Evolutionary conservation across 2,113 vertebrate genomes (phyloP).

Genomic region (Corvus hawaiiensis): DNA sequence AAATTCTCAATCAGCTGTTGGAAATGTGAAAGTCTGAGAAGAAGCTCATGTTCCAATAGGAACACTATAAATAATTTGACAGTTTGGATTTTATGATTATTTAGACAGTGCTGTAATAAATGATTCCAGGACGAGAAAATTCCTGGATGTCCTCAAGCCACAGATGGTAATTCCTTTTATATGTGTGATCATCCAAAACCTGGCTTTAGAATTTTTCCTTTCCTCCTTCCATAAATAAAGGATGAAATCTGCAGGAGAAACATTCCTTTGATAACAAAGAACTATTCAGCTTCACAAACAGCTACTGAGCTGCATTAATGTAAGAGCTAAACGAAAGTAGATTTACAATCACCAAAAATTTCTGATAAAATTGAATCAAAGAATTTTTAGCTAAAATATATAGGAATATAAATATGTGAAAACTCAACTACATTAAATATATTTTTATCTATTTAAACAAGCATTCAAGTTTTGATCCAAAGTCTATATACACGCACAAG

Average conservation of each 20-base stretch:
- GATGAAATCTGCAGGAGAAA: constrained; percentile 2
- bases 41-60: constrained; percentile 13
- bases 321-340: background rate
- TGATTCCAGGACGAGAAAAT: constrained; percentile 53
- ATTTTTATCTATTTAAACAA: background rate
- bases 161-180: constrained; percentile 45
- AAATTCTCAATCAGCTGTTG: constrained; percentile 30
- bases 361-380: background rate
- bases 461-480: background rate
- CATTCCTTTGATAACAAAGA: background rate
- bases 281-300: background rate
- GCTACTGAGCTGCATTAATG: background rate
- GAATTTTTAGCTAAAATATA: background rate
- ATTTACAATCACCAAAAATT: background rate
- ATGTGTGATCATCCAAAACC: background rate
- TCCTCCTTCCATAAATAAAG: constrained; percentile 39
- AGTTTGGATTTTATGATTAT: constrained; percentile 39
- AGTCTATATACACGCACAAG: background rate
- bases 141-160: constrained; percentile 55
- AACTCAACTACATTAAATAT: background rate
- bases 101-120: constrained; percentile 38
- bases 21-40: constrained; percentile 14
- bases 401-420: background rate
- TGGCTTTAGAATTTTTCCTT: constrained; percentile 45
- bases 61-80: constrained; percentile 37